These are phyloP conservation scores for Macropus fuliginosus DNA, from an alignment of 2,797 vertebrate genomes.

Conservation along the genomic window DNA sequence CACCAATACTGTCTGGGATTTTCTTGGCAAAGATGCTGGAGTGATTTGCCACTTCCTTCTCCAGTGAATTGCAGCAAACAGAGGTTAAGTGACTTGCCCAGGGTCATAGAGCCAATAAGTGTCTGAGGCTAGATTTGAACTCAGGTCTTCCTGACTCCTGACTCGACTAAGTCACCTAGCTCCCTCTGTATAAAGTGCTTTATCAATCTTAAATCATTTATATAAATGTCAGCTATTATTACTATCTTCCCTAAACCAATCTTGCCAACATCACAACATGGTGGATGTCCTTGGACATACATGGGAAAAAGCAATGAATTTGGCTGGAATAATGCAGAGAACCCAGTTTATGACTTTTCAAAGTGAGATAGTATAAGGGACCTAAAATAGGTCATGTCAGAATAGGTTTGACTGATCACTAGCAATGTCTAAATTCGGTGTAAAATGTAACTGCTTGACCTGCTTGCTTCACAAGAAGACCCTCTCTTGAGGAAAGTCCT, in stretches of 20 bases:
- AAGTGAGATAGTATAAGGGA: neutral
- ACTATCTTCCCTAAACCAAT: neutral
- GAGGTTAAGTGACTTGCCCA: neutral
- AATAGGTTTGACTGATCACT: neutral
- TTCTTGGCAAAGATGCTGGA: neutral
- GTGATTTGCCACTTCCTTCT: neutral
- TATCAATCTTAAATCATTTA: neutral
- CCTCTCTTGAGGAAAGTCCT: constrained; percentile 13
- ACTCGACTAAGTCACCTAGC: neutral
- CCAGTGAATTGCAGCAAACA: neutral
- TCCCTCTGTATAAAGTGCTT: neutral
- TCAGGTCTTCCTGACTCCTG: neutral
- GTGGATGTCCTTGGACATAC: neutral
- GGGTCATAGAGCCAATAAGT: neutral
- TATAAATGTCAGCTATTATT: neutral
- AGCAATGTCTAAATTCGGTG: constrained; percentile 13
- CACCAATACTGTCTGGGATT: neutral
- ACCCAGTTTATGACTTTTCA: neutral
- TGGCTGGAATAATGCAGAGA: neutral
- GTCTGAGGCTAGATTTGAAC: neutral
- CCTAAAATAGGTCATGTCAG: neutral
- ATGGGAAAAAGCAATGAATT: neutral
- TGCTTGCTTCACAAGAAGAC: neutral
- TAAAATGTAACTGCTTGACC: neutral
- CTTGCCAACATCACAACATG: neutral